These are phyloP conservation scores for Bos taurus DNA, from an alignment of 2,113 vertebrate species.

Conservation along the genomic window ARS-UCD2.0 NC_037337.1:19489001-19489500, in stretches of 20 bases:
- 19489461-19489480: background rate
- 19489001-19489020: background rate
- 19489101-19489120: background rate
- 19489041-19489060: background rate
- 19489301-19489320: background rate
- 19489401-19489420: background rate
- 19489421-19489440: background rate
- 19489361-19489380: background rate
- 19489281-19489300: background rate
- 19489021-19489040: background rate
- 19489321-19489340: background rate
- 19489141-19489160: background rate
- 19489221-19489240: background rate
- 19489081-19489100: background rate
- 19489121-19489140: background rate
- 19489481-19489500: background rate
- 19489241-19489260: background rate
- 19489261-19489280: background rate
- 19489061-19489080: background rate
- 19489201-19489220: background rate
- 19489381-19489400: background rate
- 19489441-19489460: background rate
- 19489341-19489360: background rate
- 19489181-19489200: background rate
- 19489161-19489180: background rate